A percentile compares a stretch with the other conserved stretches of the same genome.
phyloP scores from a whole-genome alignment of 2,888 invertebrate genomes.

The Megaustenia siamemsis region DNA sequence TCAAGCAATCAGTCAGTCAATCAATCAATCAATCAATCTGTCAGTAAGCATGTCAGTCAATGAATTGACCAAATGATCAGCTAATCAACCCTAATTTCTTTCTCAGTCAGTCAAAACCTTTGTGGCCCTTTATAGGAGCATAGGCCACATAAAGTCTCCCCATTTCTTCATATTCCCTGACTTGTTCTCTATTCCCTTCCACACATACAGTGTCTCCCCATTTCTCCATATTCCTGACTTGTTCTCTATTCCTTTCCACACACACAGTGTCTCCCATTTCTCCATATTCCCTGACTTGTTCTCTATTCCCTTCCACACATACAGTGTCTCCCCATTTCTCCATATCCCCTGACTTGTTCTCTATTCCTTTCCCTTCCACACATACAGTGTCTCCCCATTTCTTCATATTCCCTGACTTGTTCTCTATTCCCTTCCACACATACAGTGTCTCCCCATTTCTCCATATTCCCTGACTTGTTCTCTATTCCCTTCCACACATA shows the following conservation, averaged over 20 bases:
- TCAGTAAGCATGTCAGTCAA: too few species aligned
- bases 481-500: not conserved
- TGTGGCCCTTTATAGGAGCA: too few species aligned
- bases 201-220: not conserved
- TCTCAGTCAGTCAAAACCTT: too few species aligned
- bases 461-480: not conserved
- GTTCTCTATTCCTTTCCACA: not conserved
- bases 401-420: not conserved
- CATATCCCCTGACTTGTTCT: not conserved
- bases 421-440: not conserved
- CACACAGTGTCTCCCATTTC: not conserved
- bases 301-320: conserved; percentile 4
- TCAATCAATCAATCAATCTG: too few species aligned
- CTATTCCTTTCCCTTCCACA: not conserved
- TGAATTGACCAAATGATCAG: too few species aligned
- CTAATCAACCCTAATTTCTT: too few species aligned
- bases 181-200: not conserved
- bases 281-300: not conserved
- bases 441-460: not conserved
- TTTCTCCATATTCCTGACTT: not conserved
- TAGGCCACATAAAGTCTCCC: too few species aligned
- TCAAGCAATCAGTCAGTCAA: too few species aligned
- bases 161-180: not conserved
- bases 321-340: not conserved
- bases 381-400: not conserved